Conservation (phyloP, 2,113 vertebrate species). For the Genyomyrus donnyi region DNA sequence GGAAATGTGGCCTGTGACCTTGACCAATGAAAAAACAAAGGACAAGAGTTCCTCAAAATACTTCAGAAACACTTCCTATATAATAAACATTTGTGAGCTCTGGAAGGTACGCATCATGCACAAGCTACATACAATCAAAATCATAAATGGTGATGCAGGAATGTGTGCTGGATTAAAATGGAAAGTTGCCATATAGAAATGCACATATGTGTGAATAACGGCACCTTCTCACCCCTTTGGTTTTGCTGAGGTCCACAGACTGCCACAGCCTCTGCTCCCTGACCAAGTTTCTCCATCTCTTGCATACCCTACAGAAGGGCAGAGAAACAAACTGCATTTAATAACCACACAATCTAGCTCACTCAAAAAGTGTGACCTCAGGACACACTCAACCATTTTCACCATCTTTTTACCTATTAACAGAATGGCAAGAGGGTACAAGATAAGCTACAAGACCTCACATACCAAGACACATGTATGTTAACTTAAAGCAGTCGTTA, state of each 20-base stretch:
- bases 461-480: not conserved
- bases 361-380: not conserved
- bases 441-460: not conserved
- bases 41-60: not conserved
- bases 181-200: not conserved
- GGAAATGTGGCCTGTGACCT: not conserved
- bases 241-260: conserved; percentile 58
- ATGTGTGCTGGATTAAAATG: not conserved
- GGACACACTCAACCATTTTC: not conserved
- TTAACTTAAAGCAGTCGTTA: not conserved
- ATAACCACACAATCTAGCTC: too few species aligned
- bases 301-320: conserved; percentile 55
- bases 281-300: conserved; percentile 60
- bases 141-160: not conserved
- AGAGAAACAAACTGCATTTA: not conserved
- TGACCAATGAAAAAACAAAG: too few species aligned
- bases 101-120: not conserved
- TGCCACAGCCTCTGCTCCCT: conserved; percentile 68
- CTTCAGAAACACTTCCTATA: not conserved
- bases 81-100: not conserved
- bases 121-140: not conserved
- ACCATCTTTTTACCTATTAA: not conserved
- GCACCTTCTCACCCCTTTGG: conserved; percentile 54
- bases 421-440: not conserved
- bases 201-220: not conserved